Percentiles rank a stretch among this genome's conserved stretches.
phyloP scores from a whole-genome alignment of 2,113 vertebrate species.

The Trichechus manatus region DNA sequence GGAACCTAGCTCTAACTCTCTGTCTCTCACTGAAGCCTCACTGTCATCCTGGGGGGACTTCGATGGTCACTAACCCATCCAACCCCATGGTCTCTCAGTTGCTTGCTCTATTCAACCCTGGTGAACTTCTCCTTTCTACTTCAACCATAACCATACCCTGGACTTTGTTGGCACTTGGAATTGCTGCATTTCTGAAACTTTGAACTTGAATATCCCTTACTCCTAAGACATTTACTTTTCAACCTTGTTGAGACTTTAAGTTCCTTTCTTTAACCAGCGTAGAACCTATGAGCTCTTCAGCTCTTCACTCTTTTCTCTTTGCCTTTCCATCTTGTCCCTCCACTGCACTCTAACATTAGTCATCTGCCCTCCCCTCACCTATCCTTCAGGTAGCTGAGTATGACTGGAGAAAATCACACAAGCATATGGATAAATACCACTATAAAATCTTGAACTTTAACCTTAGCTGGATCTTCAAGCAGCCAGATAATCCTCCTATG shows the following conservation, averaged over 20 bases:
- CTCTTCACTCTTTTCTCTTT: neutral
- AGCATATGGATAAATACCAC: neutral
- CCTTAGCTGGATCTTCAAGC: neutral
- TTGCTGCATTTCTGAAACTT: constrained; percentile 14
- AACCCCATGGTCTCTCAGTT: neutral
- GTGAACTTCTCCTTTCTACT: neutral
- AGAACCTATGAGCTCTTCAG: neutral
- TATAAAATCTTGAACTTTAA: constrained; percentile 25
- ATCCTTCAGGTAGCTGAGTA: neutral
- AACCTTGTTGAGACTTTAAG: neutral
- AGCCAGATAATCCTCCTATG: neutral
- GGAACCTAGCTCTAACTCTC: neutral
- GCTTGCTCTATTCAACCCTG: neutral
- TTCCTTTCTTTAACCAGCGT: neutral
- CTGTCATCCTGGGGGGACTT: neutral
- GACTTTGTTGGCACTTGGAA: neutral
- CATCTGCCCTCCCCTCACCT: neutral
- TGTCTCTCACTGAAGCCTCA: neutral
- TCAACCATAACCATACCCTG: neutral
- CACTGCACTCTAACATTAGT: neutral
- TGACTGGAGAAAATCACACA: neutral
- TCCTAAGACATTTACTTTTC: constrained; percentile 9
- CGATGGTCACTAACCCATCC: neutral
- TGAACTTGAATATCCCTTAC: constrained; percentile 1
- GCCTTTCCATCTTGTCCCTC: constrained; percentile 1